Conservation (phyloP, 2,113 vertebrate species). For the Alligator mississippiensis region DNA sequence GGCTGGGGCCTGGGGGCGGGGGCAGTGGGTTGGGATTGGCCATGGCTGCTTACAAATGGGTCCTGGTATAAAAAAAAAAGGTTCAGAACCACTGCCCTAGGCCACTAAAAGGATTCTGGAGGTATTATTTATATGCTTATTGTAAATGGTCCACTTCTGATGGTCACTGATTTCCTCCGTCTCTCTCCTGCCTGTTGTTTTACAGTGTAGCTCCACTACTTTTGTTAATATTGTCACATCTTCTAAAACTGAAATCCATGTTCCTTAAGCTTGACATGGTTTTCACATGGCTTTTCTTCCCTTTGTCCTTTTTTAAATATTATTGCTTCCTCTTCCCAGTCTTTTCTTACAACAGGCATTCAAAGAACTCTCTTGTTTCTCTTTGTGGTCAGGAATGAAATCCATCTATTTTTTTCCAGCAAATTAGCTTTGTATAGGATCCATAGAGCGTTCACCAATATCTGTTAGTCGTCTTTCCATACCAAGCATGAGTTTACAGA, state of each 20-base stretch:
- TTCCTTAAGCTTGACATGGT: background rate
- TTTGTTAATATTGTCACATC: background rate
- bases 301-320: accelerated
- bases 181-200: background rate
- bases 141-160: conserved; percentile 32
- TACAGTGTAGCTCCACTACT: background rate
- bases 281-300: background rate
- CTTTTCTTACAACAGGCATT: background rate
- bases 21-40: too few species aligned
- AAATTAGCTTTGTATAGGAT: background rate
- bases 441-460: background rate
- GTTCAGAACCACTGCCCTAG: background rate
- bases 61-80: too few species aligned
- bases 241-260: background rate
- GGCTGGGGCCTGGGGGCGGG: too few species aligned
- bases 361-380: background rate
- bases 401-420: background rate
- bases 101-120: conserved; percentile 35
- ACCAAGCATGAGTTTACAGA: background rate
- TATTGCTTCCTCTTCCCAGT: background rate
- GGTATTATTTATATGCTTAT: conserved; percentile 42
- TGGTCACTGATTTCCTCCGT: conserved; percentile 29
- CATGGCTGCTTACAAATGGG: too few species aligned
- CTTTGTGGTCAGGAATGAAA: background rate
- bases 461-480: background rate